Evolutionary conservation across 2,888 invertebrate species (phyloP).

Genomic region (Mycogona germanica): DNA sequence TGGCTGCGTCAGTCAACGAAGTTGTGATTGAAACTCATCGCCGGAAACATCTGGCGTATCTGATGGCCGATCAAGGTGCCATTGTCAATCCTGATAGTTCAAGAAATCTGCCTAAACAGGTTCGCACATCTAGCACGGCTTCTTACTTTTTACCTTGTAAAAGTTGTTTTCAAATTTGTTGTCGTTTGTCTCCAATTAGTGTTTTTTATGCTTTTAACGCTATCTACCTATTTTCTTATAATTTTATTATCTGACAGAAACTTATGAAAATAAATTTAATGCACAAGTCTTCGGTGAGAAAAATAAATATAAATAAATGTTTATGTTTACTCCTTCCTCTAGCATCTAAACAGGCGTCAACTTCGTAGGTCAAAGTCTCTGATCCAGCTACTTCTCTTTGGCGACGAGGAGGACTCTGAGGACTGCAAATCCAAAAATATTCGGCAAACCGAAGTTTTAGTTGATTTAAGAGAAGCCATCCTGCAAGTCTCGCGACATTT

Average conservation of each 20-base stretch:
- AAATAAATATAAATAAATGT: too few relatives aligned
- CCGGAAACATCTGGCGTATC: slow-evolving; percentile 80
- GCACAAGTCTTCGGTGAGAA: too few relatives aligned
- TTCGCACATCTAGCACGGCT: too few relatives aligned
- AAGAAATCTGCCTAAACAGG: slow-evolving; percentile 84
- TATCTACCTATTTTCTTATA: too few relatives aligned
- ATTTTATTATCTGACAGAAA: too few relatives aligned
- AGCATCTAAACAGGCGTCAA: slow-evolving; percentile 55
- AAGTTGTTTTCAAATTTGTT: too few relatives aligned
- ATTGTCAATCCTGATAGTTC: slow-evolving; percentile 80
- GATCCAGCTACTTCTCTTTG: slow-evolving; percentile 74
- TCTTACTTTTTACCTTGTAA: too few relatives aligned
- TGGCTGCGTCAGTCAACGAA: slow-evolving; percentile 70
- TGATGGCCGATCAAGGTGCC: slow-evolving; percentile 94
- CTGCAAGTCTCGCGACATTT: slow-evolving; percentile 90
- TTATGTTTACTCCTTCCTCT: too few relatives aligned
- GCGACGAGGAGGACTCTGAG: slow-evolving; percentile 62
- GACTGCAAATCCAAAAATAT: slow-evolving; percentile 92
- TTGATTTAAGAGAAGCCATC: slow-evolving; percentile 94
- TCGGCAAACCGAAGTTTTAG: slow-evolving; percentile 92
- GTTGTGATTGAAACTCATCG: slow-evolving; percentile 78
- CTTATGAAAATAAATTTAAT: too few relatives aligned
- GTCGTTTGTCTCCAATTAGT: too few relatives aligned
- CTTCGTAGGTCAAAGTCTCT: slow-evolving; percentile 83
- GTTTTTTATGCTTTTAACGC: too few relatives aligned